Evolutionary conservation across 2,888 invertebrate species (phyloP).

Genomic region (Toxonevra muliebris): DNA sequence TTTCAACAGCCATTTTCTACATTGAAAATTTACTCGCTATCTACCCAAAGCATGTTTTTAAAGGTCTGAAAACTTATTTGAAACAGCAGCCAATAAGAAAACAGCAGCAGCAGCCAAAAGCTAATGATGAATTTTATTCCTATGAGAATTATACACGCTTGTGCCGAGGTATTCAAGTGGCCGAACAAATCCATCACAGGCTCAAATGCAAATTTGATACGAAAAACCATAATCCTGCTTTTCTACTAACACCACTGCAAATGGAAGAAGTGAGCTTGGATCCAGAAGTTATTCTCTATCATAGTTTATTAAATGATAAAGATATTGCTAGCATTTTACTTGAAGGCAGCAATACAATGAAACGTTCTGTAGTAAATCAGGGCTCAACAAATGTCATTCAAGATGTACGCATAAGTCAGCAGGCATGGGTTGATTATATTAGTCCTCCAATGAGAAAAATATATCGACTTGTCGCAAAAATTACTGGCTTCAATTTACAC

Average conservation of each 20-base stretch:
- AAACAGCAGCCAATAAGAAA: too few relatives aligned
- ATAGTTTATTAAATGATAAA: conserved; percentile 82
- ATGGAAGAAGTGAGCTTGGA: conserved; percentile 77
- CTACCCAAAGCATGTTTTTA: too few relatives aligned
- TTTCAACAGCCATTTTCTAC: too few relatives aligned
- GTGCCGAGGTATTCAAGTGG: conserved; percentile 44
- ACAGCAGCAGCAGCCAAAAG: too few relatives aligned
- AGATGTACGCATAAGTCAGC: conserved; percentile 49
- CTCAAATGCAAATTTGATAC: conserved; percentile 42
- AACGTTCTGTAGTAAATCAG: conserved; percentile 36
- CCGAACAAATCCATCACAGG: not conserved
- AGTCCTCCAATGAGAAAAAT: conserved; percentile 33
- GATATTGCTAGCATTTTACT: conserved; percentile 75
- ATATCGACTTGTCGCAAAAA: conserved; percentile 66
- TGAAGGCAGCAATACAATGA: too few relatives aligned
- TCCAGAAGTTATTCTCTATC: conserved; percentile 84
- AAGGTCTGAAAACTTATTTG: too few relatives aligned
- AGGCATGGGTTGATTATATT: conserved; percentile 44
- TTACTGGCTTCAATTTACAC: conserved; percentile 84
- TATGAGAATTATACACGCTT: conserved; percentile 44
- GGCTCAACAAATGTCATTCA: too few relatives aligned
- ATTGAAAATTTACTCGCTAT: too few relatives aligned
- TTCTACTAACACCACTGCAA: conserved; percentile 80
- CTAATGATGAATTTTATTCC: too few relatives aligned
- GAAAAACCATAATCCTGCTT: conserved; percentile 68